phyloP scores from a whole-genome alignment of 2,113 vertebrate genomes.

The Muscicapa adusta region DNA sequence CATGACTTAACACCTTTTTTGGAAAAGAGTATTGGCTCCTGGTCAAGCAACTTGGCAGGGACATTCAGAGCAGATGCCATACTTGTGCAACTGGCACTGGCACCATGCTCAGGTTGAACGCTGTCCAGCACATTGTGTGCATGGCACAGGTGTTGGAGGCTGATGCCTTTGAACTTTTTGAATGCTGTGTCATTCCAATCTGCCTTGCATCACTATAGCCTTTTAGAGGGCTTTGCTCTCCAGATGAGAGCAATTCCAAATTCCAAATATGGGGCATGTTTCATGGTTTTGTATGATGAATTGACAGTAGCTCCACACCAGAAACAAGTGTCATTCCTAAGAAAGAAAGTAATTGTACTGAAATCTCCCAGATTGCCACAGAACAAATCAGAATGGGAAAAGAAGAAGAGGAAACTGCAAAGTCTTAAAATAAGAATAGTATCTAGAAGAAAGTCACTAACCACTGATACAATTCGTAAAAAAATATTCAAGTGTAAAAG shows the following conservation, averaged over 20 bases:
- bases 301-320: neutral
- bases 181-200: neutral
- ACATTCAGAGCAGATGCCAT: neutral
- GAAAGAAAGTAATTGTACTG: neutral
- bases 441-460: neutral
- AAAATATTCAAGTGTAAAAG: neutral
- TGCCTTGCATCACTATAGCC: neutral
- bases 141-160: conserved; percentile 3
- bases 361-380: neutral
- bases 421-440: neutral
- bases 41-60: neutral
- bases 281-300: neutral
- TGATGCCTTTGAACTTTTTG: conserved; percentile 23
- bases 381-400: neutral
- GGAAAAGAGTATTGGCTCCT: neutral
- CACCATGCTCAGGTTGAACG: neutral
- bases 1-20: neutral
- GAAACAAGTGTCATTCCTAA: neutral
- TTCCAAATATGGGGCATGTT: neutral
- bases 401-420: neutral
- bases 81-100: neutral
- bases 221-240: neutral
- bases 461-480: neutral
- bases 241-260: neutral
- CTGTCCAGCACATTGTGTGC: neutral